Evolutionary conservation across 2,888 invertebrate species (phyloP), one percentile per base, ranked within the genome.

Genomic region (Pterobdella sp.): DNA sequence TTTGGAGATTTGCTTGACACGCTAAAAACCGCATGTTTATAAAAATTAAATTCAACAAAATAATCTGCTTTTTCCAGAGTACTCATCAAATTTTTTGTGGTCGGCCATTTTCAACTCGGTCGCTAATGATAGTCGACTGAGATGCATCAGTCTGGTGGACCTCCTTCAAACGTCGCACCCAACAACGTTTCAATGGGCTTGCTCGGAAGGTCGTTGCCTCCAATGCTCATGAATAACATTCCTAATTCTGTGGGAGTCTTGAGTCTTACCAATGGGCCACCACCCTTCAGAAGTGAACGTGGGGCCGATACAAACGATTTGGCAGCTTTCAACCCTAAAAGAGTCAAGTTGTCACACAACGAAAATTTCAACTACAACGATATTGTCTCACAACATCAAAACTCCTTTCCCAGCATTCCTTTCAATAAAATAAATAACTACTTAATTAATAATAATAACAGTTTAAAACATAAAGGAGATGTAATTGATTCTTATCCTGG

Each of bases 121-220:
- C 26, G n/a, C 60, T 4, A 56, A 56, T 56, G 60, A 7, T n/a
- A 22, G 49, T 42, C 22, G 60, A 56, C n/a, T 56, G 60, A 56
- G n/a, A 56, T 56, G 60, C 60, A 56, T n/a, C 60, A 56, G 60
- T 22, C 60, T 26, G 60, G 60, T 26, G 26, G 60, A 56, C 60
- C 60, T n/a, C 60, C 60, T n/a, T 56, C 60, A 4, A 56, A 56
- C n/a, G n/a, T 56, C 60, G 26, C 60, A 4, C 60, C 60, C 60
- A 56, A 7, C 60, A 56, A 56, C 60, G 60, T 56, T 26, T 56
- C 60, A 3, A 56, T 56, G 60, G 60, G 60, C 60, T n/a, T 56
- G 60, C 7, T 56, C 26, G 60, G 14, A 56, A 56, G 60, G 60
- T 42, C 42, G 42, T 42, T 42, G 42, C 42, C 42, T 42, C 60